A percentile compares a stretch with the other conserved stretches of the same genome.
Evolutionary conservation across 2,797 vertebrate species (phyloP).

Genomic region (Peromyscus attwateri): DNA sequence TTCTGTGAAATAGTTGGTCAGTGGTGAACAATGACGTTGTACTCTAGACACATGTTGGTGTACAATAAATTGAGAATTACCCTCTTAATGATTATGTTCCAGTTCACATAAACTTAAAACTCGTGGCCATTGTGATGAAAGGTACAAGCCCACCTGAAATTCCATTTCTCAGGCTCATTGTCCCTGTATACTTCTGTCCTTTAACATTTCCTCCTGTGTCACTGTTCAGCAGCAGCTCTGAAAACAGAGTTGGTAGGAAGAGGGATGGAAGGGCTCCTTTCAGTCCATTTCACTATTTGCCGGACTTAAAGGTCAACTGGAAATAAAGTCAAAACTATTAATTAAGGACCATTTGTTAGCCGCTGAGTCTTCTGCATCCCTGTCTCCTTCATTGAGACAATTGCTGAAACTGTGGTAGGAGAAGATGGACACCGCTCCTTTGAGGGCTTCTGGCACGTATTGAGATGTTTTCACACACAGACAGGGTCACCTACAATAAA

Average conservation of each 20-base stretch:
- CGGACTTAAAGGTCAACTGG: slow-evolving; percentile 58
- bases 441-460: neutral
- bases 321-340: slow-evolving; percentile 54
- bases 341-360: slow-evolving; percentile 47
- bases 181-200: neutral
- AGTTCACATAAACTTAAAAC: slow-evolving; percentile 39
- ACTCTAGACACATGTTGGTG: neutral
- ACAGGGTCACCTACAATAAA: neutral
- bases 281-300: slow-evolving; percentile 37
- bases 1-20: slow-evolving; percentile 4
- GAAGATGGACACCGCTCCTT: slow-evolving; percentile 15
- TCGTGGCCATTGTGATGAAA: neutral
- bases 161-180: neutral
- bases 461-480: neutral
- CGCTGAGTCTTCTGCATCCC: neutral
- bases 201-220: neutral
- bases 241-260: neutral
- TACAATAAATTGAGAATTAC: neutral
- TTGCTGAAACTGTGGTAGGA: neutral
- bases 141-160: neutral
- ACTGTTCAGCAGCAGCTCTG: neutral
- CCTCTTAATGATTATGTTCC: slow-evolving; percentile 28
- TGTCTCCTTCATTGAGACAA: slow-evolving; percentile 23
- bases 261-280: neutral
- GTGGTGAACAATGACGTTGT: slow-evolving; percentile 19